These are phyloP conservation scores for Ctenopoma kingsleyae DNA, from an alignment of 2,797 vertebrate species.

Conservation along the genomic window DNA sequence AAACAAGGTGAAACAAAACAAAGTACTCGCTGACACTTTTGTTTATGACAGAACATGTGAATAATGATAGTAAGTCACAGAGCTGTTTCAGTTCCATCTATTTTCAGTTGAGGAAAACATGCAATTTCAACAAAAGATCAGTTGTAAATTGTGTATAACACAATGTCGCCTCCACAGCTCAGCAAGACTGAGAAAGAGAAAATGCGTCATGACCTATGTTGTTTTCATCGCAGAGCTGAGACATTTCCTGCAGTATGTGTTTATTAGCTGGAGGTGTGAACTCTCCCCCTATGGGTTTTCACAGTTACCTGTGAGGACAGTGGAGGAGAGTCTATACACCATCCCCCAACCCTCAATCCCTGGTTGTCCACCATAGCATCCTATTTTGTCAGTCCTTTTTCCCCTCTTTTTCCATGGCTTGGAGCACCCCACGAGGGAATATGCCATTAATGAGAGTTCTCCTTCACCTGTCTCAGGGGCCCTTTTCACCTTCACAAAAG, in stretches of 20 bases:
- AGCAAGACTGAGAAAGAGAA: constrained; percentile 33
- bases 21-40: background rate
- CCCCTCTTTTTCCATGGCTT: constrained; percentile 42
- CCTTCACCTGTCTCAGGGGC: constrained; percentile 54
- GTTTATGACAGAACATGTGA: constrained; percentile 1
- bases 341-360: constrained; percentile 52
- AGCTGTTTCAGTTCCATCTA: background rate
- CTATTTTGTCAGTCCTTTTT: constrained; percentile 56
- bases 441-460: constrained; percentile 72
- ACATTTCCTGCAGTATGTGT: constrained; percentile 77
- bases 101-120: background rate
- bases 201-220: constrained; percentile 40
- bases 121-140: background rate
- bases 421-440: constrained; percentile 61
- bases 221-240: constrained; percentile 70
- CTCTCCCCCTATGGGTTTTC: constrained; percentile 72
- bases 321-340: constrained; percentile 43
- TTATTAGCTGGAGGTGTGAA: constrained; percentile 81
- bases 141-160: constrained; percentile 23
- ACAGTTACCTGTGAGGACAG: constrained; percentile 76
- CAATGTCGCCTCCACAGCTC: constrained; percentile 15
- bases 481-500: constrained; percentile 75
- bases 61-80: background rate
- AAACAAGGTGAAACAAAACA: background rate
- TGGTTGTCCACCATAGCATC: constrained; percentile 54